phyloP scores from a whole-genome alignment of 2,113 vertebrate species.

The Rhabdomys dilectus region DNA sequence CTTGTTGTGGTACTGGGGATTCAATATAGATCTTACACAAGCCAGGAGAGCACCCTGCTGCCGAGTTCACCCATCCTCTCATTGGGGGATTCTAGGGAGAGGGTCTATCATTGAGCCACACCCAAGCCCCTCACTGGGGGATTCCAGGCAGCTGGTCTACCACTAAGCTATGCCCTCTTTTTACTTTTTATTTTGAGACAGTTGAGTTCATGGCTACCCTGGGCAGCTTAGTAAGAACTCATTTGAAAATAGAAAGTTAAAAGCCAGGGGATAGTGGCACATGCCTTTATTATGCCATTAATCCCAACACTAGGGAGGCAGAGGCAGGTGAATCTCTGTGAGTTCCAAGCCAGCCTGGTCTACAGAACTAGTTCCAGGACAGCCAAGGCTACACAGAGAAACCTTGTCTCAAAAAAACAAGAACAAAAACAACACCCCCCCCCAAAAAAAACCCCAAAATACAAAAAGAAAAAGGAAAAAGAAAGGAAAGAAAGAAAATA shows the following conservation, averaged over 20 bases:
- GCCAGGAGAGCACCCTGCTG: background rate
- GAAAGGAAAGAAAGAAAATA: background rate
- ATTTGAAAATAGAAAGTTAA: background rate
- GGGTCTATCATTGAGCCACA: background rate
- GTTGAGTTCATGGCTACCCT: background rate
- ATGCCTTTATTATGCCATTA: background rate
- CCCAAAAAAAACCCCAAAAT: background rate
- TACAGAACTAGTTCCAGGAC: background rate
- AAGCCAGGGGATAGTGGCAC: background rate
- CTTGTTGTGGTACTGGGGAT: background rate
- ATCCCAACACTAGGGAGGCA: background rate
- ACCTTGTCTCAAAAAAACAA: background rate
- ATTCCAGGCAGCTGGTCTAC: background rate
- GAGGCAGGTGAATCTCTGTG: background rate
- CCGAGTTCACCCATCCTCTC: background rate
- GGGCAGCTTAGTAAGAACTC: background rate
- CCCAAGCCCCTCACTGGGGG: background rate
- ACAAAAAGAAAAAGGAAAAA: background rate
- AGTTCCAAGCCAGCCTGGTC: background rate
- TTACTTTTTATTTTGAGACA: background rate
- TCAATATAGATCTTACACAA: background rate
- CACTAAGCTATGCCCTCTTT: background rate
- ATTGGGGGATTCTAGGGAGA: background rate
- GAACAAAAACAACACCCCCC: background rate
- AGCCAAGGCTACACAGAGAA: background rate